phyloP scores from a whole-genome alignment of 1,140 invertebrate species.

The Pissodes strobi region DNA sequence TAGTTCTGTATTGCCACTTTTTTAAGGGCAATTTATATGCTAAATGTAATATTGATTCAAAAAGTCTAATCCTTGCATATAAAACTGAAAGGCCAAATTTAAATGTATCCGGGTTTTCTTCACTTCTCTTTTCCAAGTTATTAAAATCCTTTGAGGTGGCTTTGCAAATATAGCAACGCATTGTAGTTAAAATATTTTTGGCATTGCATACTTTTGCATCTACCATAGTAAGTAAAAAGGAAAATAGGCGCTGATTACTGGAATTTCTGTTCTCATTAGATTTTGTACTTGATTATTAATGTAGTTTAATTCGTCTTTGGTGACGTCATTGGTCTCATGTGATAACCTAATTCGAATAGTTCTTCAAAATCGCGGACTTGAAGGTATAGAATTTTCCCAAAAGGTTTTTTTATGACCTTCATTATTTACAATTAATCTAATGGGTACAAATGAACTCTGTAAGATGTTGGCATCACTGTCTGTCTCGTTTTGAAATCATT shows the following conservation, averaged over 20 bases:
- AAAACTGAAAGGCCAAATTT: slow-evolving; percentile 48
- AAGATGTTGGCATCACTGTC: slow-evolving; percentile 48
- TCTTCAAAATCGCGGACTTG: slow-evolving; percentile 47
- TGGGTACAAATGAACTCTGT: no score
- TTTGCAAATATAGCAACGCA: slow-evolving; percentile 53
- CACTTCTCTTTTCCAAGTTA: slow-evolving; percentile 37
- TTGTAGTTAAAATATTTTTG: slow-evolving; percentile 49
- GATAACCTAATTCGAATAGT: slow-evolving; percentile 48
- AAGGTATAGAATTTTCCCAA: slow-evolving; percentile 47
- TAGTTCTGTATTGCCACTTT: no score
- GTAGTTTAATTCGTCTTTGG: slow-evolving; percentile 42
- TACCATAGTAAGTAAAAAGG: slow-evolving; percentile 52
- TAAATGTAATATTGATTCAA: slow-evolving; percentile 53
- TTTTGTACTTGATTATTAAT: slow-evolving; percentile 2
- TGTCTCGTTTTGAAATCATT: slow-evolving; percentile 48
- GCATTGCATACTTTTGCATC: slow-evolving; percentile 56
- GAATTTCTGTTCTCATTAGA: slow-evolving; percentile 35
- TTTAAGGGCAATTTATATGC: no score
- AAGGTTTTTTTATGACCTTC: slow-evolving; percentile 43
- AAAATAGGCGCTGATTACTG: no score
- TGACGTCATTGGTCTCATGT: slow-evolving; percentile 45
- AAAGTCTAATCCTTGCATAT: slow-evolving; percentile 52
- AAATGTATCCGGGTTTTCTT: slow-evolving; percentile 29
- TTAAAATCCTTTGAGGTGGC: slow-evolving; percentile 50
- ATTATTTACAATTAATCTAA: slow-evolving; percentile 43